Evolutionary conservation across 2,797 vertebrate species (phyloP), one percentile per base, ranked within the genome.

Genomic region (Peromyscus nudipes): DNA sequence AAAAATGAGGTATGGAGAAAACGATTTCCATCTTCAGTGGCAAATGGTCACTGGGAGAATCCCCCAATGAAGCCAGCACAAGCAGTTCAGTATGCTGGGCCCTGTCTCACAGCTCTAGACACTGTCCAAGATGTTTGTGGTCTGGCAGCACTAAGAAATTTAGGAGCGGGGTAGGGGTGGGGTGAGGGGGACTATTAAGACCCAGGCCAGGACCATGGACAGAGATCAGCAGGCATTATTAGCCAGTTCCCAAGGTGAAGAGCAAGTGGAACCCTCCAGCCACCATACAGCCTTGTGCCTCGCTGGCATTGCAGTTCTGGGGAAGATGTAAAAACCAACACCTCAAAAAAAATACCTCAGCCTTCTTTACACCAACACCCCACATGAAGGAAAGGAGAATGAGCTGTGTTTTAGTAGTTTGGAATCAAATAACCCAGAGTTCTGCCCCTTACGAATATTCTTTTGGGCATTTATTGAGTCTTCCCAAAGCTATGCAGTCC

Each of bases 131-230:
- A 69, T 86, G 57, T 79, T 52, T 89, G 52, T 79, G 27, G 37
- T 4, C 87, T 90, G n/a, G 52, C 52, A 95, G 60, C 40, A 49
- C 60, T 89, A 21, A 89, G 31, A 23, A 77, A 96, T 57, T 23
- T 86, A 52, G 21, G 52, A 64, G 16, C 29, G 9, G 6, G 23
- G 17, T 82, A 13, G 14, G 21, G 31, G 6, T 81, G 11, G 25
- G 9, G 49, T 31, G 17, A 92, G n/a, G 21, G 93, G 23, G 92
- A 90, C 27, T 95, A 29, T 40, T 10, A 69, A 71, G 34, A 89
- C 14, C 94, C 73, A 76, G n/a, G 27, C 89, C 95, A 97, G 94
- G 57, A 98, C 96, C 96, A 97, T 97, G 97, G 95, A 97, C 96
- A 97, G 98, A 97, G 93, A 96, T 82, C 52, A 94, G 27, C 43